Conservation (phyloP, 2,797 vertebrate genomes). For the Tauraco hartlaubi region DNA sequence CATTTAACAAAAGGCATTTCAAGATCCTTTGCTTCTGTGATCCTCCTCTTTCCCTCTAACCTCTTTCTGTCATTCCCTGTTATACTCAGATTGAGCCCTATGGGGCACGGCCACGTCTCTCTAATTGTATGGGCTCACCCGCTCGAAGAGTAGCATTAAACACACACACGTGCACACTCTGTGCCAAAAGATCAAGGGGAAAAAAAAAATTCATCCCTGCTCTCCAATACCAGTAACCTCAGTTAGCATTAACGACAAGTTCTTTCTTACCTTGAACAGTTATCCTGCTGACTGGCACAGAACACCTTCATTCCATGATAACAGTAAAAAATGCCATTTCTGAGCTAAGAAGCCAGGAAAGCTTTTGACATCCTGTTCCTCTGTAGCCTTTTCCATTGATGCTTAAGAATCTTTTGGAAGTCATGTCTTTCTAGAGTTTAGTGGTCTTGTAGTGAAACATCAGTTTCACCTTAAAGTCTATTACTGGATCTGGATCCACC, state of each 20-base stretch:
- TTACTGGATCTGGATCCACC: neutral
- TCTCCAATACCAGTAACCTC: neutral
- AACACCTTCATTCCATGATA: too few species aligned
- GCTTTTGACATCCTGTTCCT: neutral
- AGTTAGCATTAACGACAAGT: neutral
- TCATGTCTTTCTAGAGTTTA: neutral
- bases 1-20: slow-evolving; percentile 29
- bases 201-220: neutral
- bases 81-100: neutral
- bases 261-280: neutral
- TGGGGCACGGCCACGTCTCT: neutral
- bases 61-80: slow-evolving; percentile 53
- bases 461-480: neutral
- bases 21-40: neutral
- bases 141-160: neutral
- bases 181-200: neutral
- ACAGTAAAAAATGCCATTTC: neutral
- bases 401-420: neutral
- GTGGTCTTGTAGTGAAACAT: neutral
- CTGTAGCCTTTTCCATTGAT: neutral
- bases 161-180: too few species aligned
- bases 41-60: neutral
- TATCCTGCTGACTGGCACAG: neutral
- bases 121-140: neutral
- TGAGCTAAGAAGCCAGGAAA: neutral